Percentiles rank a stretch among this genome's conserved stretches.
These are phyloP conservation scores for Periophthalmus modestus DNA, from an alignment of 2,113 vertebrate genomes.

Conservation along the genomic window DNA sequence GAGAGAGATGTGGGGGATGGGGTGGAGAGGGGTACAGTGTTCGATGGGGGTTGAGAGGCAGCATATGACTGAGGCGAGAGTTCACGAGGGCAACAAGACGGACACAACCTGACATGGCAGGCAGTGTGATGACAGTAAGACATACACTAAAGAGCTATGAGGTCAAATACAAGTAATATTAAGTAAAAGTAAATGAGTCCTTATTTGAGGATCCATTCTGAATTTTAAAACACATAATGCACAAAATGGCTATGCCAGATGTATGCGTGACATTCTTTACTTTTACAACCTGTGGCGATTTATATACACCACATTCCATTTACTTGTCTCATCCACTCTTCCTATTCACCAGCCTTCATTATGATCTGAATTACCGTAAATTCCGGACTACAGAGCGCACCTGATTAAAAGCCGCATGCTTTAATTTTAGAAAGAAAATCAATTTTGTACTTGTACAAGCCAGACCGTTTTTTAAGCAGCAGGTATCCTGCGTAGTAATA, in stretches of 20 bases:
- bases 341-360: no score
- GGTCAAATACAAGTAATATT: not conserved
- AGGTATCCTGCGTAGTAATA: no score
- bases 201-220: not conserved
- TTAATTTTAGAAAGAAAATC: no score
- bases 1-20: slow-evolving; percentile 46
- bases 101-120: slow-evolving; percentile 50
- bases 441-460: no score
- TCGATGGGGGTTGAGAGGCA: slow-evolving; percentile 55
- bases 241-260: not conserved
- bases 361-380: no score
- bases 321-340: no score
- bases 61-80: slow-evolving; percentile 70
- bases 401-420: no score
- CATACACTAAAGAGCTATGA: not conserved
- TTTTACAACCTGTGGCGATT: not conserved
- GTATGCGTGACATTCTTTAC: not conserved
- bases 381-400: no score
- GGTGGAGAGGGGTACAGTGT: slow-evolving; percentile 19
- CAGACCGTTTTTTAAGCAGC: no score
- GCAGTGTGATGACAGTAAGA: slow-evolving; percentile 32
- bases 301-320: not conserved
- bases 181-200: not conserved
- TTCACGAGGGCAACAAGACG: slow-evolving; percentile 59
- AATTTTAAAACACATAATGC: not conserved